These are phyloP conservation scores for Muricea muricata DNA, from an alignment of 92 coral and sea anemone genomes.

Conservation along the genomic window DNA sequence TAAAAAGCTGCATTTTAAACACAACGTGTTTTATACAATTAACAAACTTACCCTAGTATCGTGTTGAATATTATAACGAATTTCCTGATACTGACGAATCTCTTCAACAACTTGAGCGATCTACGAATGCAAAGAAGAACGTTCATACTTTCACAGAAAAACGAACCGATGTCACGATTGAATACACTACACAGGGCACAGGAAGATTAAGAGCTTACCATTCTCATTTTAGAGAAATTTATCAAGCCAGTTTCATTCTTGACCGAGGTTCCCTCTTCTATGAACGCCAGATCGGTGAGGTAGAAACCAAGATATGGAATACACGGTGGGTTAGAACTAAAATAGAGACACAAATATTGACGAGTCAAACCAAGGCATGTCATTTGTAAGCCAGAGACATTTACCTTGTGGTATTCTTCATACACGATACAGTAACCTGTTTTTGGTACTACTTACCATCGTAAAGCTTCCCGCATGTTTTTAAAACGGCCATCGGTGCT, in stretches of 20 bases:
- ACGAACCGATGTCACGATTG: no score
- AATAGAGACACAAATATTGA: not conserved
- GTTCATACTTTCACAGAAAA: not conserved
- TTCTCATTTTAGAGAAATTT: conserved; percentile 98
- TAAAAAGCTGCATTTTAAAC: no score
- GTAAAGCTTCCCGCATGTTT: conserved; percentile 90
- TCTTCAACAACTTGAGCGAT: conserved; percentile 95
- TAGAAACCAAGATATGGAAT: conserved; percentile 97
- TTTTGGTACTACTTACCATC: conserved; percentile 94
- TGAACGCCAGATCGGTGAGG: conserved; percentile 92
- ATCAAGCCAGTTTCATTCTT: conserved; percentile 84
- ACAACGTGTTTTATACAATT: no score
- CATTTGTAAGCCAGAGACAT: no score
- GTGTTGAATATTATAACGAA: conserved; percentile 75
- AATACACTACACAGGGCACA: no score
- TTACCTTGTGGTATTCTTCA: no score
- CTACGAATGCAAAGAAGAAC: conserved; percentile 40
- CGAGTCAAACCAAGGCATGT: no score
- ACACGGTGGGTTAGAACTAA: conserved; percentile 97
- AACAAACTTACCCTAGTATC: conserved; percentile 73
- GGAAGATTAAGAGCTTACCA: conserved; percentile 78
- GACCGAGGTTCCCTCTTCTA: conserved; percentile 96
- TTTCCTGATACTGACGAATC: conserved; percentile 91
- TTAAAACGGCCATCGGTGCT: conserved; percentile 98
- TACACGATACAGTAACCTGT: no score